phyloP scores from a whole-genome alignment of 2,888 invertebrate species.

The Sturmia bella region DNA sequence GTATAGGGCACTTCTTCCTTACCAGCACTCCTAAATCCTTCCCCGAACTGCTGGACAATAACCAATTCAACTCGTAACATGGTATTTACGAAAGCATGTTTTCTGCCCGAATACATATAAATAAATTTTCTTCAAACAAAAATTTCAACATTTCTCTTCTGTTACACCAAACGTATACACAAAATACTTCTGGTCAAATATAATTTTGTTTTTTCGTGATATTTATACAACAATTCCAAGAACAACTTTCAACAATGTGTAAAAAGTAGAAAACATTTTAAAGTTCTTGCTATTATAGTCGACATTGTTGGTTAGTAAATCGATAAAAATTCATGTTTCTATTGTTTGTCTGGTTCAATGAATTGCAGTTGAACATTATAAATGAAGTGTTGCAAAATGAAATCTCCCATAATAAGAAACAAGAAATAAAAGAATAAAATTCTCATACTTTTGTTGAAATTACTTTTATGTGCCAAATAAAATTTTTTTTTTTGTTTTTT shows the following conservation, averaged over 20 bases:
- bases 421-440: constrained; percentile 9
- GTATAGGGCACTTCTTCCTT: too few relatives aligned
- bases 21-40: not conserved
- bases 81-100: not conserved
- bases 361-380: constrained; percentile 58
- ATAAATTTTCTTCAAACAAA: not conserved
- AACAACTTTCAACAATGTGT: constrained; percentile 20
- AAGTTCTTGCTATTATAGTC: constrained; percentile 8
- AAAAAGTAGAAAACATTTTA: not conserved
- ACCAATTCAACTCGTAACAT: not conserved
- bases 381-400: constrained; percentile 65
- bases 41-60: not conserved
- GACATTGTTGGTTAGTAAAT: constrained; percentile 41
- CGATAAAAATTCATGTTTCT: constrained; percentile 64
- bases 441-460: constrained; percentile 14
- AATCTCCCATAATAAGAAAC: constrained; percentile 24
- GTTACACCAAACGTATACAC: not conserved
- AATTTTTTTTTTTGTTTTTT: not conserved
- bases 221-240: constrained; percentile 32
- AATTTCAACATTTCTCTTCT: not conserved
- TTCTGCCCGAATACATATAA: not conserved
- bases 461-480: constrained; percentile 51
- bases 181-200: constrained; percentile 34
- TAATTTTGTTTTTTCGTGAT: constrained; percentile 18
- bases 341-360: constrained; percentile 65